phyloP scores from a whole-genome alignment of 2,113 vertebrate genomes.

The Ameiurus melas region DNA sequence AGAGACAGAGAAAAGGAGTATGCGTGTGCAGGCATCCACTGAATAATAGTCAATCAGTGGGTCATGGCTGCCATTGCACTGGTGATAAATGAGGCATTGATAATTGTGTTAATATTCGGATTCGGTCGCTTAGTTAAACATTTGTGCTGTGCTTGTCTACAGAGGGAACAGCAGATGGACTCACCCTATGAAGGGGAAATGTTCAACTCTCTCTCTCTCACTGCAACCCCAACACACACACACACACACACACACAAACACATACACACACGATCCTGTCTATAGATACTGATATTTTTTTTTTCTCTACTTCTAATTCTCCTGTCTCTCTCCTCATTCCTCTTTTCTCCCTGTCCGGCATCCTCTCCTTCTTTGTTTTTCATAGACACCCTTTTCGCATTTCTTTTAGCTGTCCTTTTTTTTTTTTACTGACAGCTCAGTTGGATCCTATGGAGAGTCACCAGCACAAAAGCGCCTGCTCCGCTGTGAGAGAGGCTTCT shows the following conservation, averaged over 20 bases:
- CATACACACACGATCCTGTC: background rate
- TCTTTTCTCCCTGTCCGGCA: conserved; percentile 4
- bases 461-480: conserved; percentile 45
- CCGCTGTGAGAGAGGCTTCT: conserved; percentile 57
- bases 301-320: conserved; percentile 14
- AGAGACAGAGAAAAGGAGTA: background rate
- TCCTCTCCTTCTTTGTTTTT: background rate
- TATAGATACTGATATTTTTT: background rate
- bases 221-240: conserved; percentile 10
- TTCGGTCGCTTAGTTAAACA: conserved; percentile 73
- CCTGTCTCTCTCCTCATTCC: conserved; percentile 23
- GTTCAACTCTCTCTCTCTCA: conserved; percentile 50
- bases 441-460: conserved; percentile 46
- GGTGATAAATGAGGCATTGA: conserved; percentile 74
- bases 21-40: conserved; percentile 21
- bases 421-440: conserved; percentile 44
- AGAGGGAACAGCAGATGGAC: conserved; percentile 61
- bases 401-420: conserved; percentile 24
- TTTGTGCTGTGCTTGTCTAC: conserved; percentile 61
- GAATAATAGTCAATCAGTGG: conserved; percentile 67
- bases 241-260: conserved; percentile 14
- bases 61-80: conserved; percentile 66
- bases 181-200: conserved; percentile 57
- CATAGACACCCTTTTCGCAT: conserved; percentile 7
- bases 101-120: conserved; percentile 74